Evolutionary conservation across 2,113 vertebrate species (phyloP), one percentile per base, ranked within the genome.

Genomic region (Dipodomys merriami): DNA sequence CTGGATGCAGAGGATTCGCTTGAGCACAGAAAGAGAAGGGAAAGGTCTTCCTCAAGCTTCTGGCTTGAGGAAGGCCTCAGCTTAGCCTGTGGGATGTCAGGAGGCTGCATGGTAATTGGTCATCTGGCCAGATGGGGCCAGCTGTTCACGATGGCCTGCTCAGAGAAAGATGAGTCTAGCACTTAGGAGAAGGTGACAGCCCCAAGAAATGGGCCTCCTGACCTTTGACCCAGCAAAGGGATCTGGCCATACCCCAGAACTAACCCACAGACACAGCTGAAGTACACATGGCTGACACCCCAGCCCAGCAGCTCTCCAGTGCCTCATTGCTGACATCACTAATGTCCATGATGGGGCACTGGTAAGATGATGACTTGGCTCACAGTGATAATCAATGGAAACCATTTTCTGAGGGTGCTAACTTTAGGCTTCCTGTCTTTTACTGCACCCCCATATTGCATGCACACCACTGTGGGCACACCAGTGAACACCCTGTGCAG

Each of bases 361-460:
- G 49, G 49, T 12, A 49, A 49, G 53, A 2, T 57, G 53, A 57
- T 57, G 53, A 18, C 53, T 18, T 35, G 27, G 64, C 10, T 87
- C 69, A 1, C 0, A 7, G 33, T 35, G n/a, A 44, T 20, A 5
- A 49, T 2, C 1, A 23, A 76, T 35, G 25, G 29, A 73, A 18
- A 19, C 5, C 11, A n/a, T 29, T 62, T 79, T n/a, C 1, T 16
- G 33, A 11, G 9, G 10, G 18, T 6, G 2, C 7, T 49, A 16
- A 13, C 53, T 57, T 57, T 57, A 57, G 53, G 53, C 15, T 57
- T 1, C 53, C 19, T 39, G 2, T 25, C 25, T 62, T 44, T 23
- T 7, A 1, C 0, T 33, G 2, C 12, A 4, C 0, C 27, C 25
- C 19, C 8, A 4, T 6, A 11, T 2, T 27, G n/a, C 0, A 19